Evolutionary conservation across 1,140 invertebrate genomes (phyloP), one percentile per base, ranked within the genome.

Genomic region (Euborellia annulipes): DNA sequence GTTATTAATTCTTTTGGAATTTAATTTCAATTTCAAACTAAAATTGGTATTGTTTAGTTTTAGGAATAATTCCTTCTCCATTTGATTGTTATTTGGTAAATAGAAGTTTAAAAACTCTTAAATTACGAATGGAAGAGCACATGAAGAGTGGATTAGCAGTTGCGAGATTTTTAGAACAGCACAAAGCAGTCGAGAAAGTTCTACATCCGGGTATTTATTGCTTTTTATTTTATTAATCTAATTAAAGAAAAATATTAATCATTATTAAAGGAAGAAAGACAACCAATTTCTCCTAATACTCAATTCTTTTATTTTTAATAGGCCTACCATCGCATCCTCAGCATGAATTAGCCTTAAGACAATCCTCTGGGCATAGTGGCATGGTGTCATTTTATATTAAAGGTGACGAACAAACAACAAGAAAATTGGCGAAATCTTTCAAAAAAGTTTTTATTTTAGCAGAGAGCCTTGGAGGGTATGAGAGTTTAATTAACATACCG

Each of bases 381-480:
- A 78, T 80, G 71, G 55, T 79, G 40, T 62, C 65, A 16, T 72
- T 75, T 48, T 74, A 73, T 51, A 54, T 78, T 3, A 46, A 46
- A 17, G 74, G 72, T 36, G 68, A 64, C 11, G 36, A 63, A 9
- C 53, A 68, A 20, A 64, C 72, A 51, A 58, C 72, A 18, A 37
- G 22, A 3, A 30, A 71, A 41, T 93, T 98, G 56, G 64, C 93
- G 11, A 72, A 73, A 53, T 63, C 74, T 6, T 61, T 93, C 1
- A 68, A 55, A 76, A 82, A 90, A 68, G 43, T 91, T 6, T 88
- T 97, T 58, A 80, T 74, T 2, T 62, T 96, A 14, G 92, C 93
- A 11, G 92, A 95, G 64, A 95, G 89, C 65, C 71, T 98, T 23
- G 95, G 95, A 41, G 92, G 92, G 42, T 93, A 84, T 60, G 92